phyloP scores from a whole-genome alignment of 2,113 vertebrate species.

The Xenus cinereus region DNA sequence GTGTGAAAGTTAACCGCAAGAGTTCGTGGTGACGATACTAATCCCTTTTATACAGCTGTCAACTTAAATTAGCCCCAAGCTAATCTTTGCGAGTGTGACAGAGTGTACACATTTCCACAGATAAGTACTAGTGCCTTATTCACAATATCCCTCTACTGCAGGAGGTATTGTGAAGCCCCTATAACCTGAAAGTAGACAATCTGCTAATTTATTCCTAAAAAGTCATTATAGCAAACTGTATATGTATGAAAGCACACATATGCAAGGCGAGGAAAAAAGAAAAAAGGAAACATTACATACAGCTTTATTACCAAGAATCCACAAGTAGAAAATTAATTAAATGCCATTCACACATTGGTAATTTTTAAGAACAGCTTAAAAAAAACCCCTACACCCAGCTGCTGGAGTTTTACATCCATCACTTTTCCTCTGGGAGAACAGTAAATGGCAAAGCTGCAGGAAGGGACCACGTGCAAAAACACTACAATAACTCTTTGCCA shows the following conservation, averaged over 20 bases:
- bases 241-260: neutral
- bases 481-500: neutral
- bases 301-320: neutral
- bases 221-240: neutral
- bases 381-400: neutral
- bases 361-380: neutral
- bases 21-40: neutral
- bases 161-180: neutral
- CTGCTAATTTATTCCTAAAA: neutral
- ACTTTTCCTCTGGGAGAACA: neutral
- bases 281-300: neutral
- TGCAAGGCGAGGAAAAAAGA: neutral
- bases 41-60: slow-evolving; percentile 63
- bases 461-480: neutral
- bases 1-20: slow-evolving; percentile 34
- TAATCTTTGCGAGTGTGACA: slow-evolving; percentile 20
- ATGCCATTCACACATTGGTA: neutral
- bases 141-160: neutral
- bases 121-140: neutral
- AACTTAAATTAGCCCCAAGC: slow-evolving; percentile 45
- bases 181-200: neutral
- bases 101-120: neutral
- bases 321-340: neutral
- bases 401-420: neutral
- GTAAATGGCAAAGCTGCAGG: neutral